A percentile compares a stretch with the other conserved stretches of the same genome.
Evolutionary conservation across 2,888 invertebrate genomes (phyloP).

Genomic region (Agriopis leucophaearia): DNA sequence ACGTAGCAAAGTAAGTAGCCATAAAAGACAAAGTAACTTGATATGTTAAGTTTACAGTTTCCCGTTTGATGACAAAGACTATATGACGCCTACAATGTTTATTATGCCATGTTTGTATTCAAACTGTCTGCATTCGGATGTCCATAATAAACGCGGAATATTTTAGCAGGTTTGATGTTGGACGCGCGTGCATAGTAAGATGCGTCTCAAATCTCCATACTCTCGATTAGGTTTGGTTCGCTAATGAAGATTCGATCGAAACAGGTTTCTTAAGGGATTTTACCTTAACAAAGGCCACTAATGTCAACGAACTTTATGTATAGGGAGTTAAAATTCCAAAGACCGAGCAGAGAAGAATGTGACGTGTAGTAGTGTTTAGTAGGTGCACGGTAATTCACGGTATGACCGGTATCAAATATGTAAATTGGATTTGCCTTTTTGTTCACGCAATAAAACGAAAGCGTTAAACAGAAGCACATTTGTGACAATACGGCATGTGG

Average conservation of each 20-base stretch:
- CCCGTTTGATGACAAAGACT: constrained; percentile 50
- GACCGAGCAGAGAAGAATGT: not conserved
- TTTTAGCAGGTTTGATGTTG: constrained; percentile 50
- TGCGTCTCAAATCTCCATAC: constrained; percentile 1
- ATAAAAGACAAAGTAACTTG: constrained; percentile 39
- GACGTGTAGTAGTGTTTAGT: not conserved
- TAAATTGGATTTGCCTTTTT: constrained; percentile 10
- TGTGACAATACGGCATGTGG: constrained; percentile 29
- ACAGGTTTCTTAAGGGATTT: constrained; percentile 45
- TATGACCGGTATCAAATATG: not conserved
- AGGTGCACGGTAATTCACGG: not conserved
- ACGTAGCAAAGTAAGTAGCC: constrained; percentile 52
- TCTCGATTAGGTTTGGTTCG: constrained; percentile 25
- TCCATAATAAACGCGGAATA: constrained; percentile 64
- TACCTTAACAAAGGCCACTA: constrained; percentile 25
- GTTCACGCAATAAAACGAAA: constrained; percentile 37
- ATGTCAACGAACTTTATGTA: constrained; percentile 26
- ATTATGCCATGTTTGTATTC: constrained; percentile 15
- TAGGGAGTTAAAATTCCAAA: not conserved
- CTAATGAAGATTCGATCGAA: constrained; percentile 22
- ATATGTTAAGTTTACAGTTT: constrained; percentile 49
- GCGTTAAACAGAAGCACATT: constrained; percentile 40
- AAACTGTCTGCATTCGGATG: constrained; percentile 44
- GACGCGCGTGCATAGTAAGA: constrained; percentile 51
- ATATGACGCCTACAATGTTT: constrained; percentile 18